Evolutionary conservation across 2,113 vertebrate species (phyloP).

Genomic region (Syrmaticus mikado): DNA sequence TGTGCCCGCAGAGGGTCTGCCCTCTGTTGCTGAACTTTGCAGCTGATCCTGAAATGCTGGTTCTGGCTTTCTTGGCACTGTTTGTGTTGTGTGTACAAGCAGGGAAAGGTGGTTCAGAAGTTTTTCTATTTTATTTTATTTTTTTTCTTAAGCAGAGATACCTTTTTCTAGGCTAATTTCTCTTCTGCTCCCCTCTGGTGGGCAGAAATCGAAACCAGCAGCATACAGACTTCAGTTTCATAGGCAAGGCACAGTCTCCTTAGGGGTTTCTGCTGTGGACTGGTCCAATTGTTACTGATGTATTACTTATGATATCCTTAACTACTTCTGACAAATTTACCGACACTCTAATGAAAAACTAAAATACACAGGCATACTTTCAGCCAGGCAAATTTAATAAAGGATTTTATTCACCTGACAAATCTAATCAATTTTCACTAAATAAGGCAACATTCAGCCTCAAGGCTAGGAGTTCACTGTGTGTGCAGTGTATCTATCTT

Average conservation of each 20-base stretch:
- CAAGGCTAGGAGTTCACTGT: background rate
- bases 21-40: background rate
- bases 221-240: background rate
- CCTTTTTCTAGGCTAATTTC: background rate
- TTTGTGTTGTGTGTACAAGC: background rate
- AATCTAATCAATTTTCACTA: slow-evolving; percentile 60
- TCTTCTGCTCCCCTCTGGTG: background rate
- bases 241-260: background rate
- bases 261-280: background rate
- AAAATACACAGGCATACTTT: slow-evolving; percentile 19
- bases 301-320: slow-evolving; percentile 25
- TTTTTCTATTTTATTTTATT: background rate
- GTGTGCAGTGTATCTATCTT: background rate
- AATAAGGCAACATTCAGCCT: slow-evolving; percentile 21
- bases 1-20: background rate
- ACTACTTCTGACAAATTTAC: slow-evolving; percentile 54
- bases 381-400: slow-evolving; percentile 50
- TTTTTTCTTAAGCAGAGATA: background rate
- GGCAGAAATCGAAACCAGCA: slow-evolving; percentile 22
- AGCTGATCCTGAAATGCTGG: background rate
- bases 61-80: background rate
- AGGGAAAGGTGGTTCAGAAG: background rate
- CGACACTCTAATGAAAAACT: background rate
- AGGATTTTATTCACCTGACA: slow-evolving; percentile 64
- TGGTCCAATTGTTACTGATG: slow-evolving; percentile 16